phyloP scores from a whole-genome alignment of 2,888 invertebrate genomes.

The Copidosoma aretas region DNA sequence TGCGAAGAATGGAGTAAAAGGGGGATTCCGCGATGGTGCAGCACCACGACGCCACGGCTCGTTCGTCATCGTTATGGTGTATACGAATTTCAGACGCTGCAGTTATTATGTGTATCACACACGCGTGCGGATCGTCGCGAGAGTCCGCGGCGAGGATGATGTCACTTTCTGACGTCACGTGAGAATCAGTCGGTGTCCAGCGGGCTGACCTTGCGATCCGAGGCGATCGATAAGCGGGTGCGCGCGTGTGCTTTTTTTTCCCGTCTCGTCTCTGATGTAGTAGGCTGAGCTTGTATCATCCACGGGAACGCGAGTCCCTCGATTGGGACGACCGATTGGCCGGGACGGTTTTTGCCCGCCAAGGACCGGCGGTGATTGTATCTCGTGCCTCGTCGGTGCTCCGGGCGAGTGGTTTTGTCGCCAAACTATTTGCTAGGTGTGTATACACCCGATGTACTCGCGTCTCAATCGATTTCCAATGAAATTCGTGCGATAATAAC shows the following conservation, averaged over 20 bases:
- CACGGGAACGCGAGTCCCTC: neutral
- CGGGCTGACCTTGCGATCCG: constrained; percentile 33
- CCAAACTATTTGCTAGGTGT: too few relatives aligned
- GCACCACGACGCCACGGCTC: neutral
- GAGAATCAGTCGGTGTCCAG: neutral
- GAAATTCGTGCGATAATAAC: too few relatives aligned
- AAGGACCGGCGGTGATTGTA: constrained; percentile 29
- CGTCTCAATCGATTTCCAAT: too few relatives aligned
- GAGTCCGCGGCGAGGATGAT: neutral
- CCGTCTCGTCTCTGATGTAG: neutral
- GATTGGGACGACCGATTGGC: constrained; percentile 34
- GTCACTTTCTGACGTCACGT: constrained; percentile 25
- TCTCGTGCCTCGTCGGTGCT: too few relatives aligned
- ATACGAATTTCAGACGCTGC: too few relatives aligned
- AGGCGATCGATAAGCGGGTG: constrained; percentile 33
- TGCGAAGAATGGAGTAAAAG: constrained; percentile 23
- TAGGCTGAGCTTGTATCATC: neutral
- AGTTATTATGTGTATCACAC: neutral
- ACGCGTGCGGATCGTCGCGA: constrained; percentile 2
- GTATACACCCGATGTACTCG: too few relatives aligned
- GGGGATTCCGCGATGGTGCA: constrained; percentile 28
- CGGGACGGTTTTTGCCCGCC: constrained; percentile 21
- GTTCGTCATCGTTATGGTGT: neutral
- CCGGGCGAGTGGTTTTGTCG: too few relatives aligned
- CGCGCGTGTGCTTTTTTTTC: neutral